phyloP scores from a whole-genome alignment of 2,888 invertebrate species.

The Eustalomyia histrio region DNA sequence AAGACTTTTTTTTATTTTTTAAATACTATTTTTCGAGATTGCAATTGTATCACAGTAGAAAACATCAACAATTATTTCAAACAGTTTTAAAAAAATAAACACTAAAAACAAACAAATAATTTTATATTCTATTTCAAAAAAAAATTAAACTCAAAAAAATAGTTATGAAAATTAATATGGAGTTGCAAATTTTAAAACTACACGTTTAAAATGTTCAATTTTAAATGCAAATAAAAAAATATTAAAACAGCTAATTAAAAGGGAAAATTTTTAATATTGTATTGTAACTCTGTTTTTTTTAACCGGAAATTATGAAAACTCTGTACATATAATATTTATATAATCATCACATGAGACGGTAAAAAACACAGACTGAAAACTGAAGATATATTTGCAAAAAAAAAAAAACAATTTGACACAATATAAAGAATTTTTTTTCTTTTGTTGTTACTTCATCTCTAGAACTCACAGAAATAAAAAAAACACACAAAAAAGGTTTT shows the following conservation, averaged over 20 bases:
- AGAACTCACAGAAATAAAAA: constrained; percentile 17
- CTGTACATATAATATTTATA: neutral
- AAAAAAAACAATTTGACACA: neutral
- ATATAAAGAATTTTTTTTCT: neutral
- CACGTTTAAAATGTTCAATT: no score
- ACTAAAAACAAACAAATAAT: constrained; percentile 1
- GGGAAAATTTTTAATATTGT: constrained; percentile 18
- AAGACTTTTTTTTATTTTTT: constrained; percentile 8
- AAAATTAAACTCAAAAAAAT: no score
- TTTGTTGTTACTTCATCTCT: neutral
- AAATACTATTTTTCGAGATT: neutral
- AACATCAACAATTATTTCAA: constrained; percentile 15
- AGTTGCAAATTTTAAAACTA: no score
- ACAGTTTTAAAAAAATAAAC: constrained; percentile 1
- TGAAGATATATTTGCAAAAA: constrained; percentile 16
- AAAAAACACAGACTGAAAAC: constrained; percentile 14
- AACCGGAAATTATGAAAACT: constrained; percentile 58
- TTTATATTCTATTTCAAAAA: neutral
- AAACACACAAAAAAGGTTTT: neutral
- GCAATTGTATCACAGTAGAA: constrained; percentile 2
- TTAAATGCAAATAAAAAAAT: no score
- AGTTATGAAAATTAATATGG: no score
- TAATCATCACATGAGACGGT: constrained; percentile 23
- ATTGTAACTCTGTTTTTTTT: constrained; percentile 10
- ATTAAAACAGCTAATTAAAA: no score